Evolutionary conservation across 2,797 vertebrate species (phyloP).

Genomic region (Macroramphosus scolopax): DNA sequence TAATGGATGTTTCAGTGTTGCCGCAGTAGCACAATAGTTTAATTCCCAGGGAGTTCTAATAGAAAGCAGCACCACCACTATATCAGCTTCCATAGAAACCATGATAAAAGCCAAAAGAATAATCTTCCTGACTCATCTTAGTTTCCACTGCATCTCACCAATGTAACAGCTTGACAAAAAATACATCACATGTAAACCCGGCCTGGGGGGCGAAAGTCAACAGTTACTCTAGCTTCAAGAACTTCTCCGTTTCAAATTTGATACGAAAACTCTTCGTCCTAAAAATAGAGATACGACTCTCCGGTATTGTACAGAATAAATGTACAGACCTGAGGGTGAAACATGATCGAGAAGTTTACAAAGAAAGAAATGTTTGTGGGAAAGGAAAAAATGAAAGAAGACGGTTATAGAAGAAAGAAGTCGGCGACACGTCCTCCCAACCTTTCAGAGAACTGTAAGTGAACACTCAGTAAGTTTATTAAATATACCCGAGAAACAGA

Average conservation of each 20-base stretch:
- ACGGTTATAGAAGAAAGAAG: constrained; percentile 41
- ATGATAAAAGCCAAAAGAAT: constrained; percentile 47
- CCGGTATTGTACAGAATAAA: constrained; percentile 26
- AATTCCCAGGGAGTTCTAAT: neutral
- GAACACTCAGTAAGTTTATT: constrained; percentile 36
- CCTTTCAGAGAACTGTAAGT: constrained; percentile 54
- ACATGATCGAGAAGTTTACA: constrained; percentile 58
- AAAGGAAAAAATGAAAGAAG: constrained; percentile 50
- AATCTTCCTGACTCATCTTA: constrained; percentile 42
- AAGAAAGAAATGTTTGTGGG: constrained; percentile 57
- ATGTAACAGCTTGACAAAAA: constrained; percentile 36
- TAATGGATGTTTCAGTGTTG: neutral
- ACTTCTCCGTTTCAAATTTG: constrained; percentile 63
- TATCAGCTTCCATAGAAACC: constrained; percentile 28
- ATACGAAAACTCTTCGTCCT: constrained; percentile 44
- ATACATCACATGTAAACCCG: constrained; percentile 30
- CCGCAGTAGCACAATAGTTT: neutral
- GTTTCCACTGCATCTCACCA: constrained; percentile 42
- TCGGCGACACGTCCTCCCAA: constrained; percentile 53
- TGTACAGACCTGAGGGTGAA: constrained; percentile 61
- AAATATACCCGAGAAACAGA: constrained; percentile 41
- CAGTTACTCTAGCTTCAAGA: constrained; percentile 34
- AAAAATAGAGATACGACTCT: constrained; percentile 45
- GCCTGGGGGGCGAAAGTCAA: constrained; percentile 42
- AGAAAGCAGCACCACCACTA: constrained; percentile 15